A percentile compares a stretch with the other conserved stretches of the same genome.
Conservation (phyloP, 2,797 vertebrate species). For the Lutjanus argentimaculatus region DNA sequence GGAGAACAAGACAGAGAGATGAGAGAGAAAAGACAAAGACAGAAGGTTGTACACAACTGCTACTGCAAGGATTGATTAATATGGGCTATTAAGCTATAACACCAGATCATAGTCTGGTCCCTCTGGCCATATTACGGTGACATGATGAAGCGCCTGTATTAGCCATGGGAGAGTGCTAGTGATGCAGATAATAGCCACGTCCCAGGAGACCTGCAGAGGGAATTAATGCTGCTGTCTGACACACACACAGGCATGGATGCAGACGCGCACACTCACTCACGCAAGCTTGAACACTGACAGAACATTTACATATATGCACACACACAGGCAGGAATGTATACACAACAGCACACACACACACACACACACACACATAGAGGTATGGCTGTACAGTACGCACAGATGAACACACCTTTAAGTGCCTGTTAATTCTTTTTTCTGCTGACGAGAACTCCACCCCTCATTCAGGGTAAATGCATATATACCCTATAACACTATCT, state of each 20-base stretch:
- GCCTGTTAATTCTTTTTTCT: conserved; percentile 44
- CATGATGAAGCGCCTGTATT: conserved; percentile 82
- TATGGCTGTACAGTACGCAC: background rate
- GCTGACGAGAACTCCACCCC: conserved; percentile 32
- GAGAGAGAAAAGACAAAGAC: conserved; percentile 66
- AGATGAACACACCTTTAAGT: conserved; percentile 41
- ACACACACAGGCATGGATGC: conserved; percentile 41
- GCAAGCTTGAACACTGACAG: conserved; percentile 33
- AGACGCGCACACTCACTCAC: conserved; percentile 34
- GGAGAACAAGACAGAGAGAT: conserved; percentile 51
- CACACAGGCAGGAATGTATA: conserved; percentile 4
- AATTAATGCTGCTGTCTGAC: conserved; percentile 80
- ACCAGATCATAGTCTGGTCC: conserved; percentile 83
- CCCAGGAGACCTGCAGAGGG: conserved; percentile 75
- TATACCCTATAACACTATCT: conserved; percentile 26
- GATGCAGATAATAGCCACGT: conserved; percentile 84
- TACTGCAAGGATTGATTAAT: conserved; percentile 78
- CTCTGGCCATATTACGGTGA: conserved; percentile 81
- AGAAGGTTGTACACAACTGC: conserved; percentile 64
- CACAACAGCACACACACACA: conserved; percentile 4
- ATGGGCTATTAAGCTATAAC: conserved; percentile 80
- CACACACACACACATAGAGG: conserved; percentile 10
- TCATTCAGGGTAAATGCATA: conserved; percentile 45
- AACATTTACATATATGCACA: background rate
- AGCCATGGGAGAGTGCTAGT: conserved; percentile 82